Evolutionary conservation across 1,140 invertebrate genomes (phyloP), one percentile per base, ranked within the genome.

Genomic region (Saccostrea cuccullata): DNA sequence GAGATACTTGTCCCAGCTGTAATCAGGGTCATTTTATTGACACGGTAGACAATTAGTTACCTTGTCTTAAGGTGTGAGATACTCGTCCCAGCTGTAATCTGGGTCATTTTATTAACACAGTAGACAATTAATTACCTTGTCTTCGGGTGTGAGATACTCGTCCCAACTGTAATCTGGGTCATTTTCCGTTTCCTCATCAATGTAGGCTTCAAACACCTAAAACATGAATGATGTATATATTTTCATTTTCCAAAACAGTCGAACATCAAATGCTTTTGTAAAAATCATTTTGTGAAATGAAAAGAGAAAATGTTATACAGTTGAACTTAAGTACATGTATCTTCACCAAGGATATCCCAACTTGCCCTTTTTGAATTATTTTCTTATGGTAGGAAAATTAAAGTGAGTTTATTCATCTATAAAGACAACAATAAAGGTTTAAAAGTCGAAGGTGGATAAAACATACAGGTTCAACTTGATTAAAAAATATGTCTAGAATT

Each of bases 121-220:
- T 47, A 47, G 47, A 47, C 6, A 11, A 47, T 9, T 9, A 26
- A 9, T 8, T 90, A 89, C 90, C 86, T 89, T 89, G 85, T 90
- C 90, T 64, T 89, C 90, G 2, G 88, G 86, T 58, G 88, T 87
- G 17, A 90, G 85, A 55, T 86, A 86, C 70, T 89, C 88, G 60
- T 90, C 90, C 90, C 90, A 90, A 23, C 8, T 85, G 26, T 73
- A 85, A 13, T 82, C 73, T 4, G 20, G 47, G n/a, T 73, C 60
- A n/a, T 82, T 55, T 12, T 87, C 86, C 3, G 85, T 84, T 55
- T 91, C 87, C 20, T 88, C 83, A 85, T 90, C 84, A 47, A 88
- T 91, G 55, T 89, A 91, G 12, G 86, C 90, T 83, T 91, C 90
- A 87, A 91, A 91, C 23, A 90, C 90, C 90, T 90, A 47, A n/a